A percentile compares a stretch with the other conserved stretches of the same genome.
These are phyloP conservation scores for Zaprionus lachaisei DNA, from an alignment of 1,140 invertebrate species.

Conservation along the genomic window DNA sequence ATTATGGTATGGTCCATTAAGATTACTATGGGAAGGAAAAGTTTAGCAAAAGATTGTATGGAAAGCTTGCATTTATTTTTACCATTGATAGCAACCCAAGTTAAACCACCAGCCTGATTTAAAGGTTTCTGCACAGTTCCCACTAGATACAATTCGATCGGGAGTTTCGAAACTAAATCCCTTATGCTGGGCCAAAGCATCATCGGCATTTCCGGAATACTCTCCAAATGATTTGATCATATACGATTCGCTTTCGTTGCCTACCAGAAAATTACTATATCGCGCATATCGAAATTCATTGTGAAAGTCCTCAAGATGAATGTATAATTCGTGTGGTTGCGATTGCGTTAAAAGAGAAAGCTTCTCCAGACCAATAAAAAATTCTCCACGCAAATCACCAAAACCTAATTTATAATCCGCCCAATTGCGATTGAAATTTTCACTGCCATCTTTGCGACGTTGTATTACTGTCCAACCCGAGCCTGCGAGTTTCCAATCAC, in stretches of 20 bases:
- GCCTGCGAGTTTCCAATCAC: constrained; percentile 18
- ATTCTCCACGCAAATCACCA: constrained; percentile 22
- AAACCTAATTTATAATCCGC: constrained; percentile 18
- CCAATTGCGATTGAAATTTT: constrained; percentile 35
- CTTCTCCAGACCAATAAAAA: constrained; percentile 38
- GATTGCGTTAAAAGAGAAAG: constrained; percentile 16
- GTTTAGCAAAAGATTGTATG: neutral
- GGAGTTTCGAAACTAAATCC: constrained; percentile 14
- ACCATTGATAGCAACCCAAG: constrained; percentile 22
- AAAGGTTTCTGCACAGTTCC: constrained; percentile 7
- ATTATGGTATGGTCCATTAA: constrained; percentile 13
- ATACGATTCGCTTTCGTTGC: constrained; percentile 21
- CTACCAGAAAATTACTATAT: constrained; percentile 31
- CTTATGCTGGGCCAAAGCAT: constrained; percentile 9
- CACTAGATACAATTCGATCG: neutral
- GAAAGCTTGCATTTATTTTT: neutral
- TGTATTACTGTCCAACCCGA: constrained; percentile 35
- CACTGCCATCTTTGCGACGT: constrained; percentile 27
- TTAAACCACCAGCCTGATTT: constrained; percentile 45
- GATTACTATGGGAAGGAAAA: constrained; percentile 20
- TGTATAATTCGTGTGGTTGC: constrained; percentile 32
- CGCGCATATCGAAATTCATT: constrained; percentile 14
- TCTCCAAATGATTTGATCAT: constrained; percentile 27
- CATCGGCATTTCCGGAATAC: constrained; percentile 28
- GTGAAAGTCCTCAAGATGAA: constrained; percentile 28